Evolutionary conservation across 1,140 invertebrate species (phyloP).

Genomic region (Spodoptera frugiperda): DNA sequence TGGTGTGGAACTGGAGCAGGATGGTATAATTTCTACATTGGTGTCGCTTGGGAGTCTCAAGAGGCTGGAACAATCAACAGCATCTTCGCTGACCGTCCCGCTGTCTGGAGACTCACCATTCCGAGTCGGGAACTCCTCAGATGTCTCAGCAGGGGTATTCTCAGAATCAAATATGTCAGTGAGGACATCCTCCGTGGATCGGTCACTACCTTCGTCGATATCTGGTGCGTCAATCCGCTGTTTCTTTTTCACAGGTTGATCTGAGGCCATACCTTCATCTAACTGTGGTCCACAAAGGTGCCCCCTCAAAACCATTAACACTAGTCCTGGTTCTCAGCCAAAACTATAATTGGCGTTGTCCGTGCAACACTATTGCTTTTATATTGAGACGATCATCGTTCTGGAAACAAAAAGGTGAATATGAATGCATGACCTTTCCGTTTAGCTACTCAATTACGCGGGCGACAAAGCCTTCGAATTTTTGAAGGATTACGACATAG

Average conservation of each 20-base stretch:
- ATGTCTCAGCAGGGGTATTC: constrained; percentile 68
- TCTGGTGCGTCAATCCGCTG: constrained; percentile 88
- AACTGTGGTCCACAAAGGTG: constrained; percentile 65
- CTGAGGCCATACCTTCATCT: constrained; percentile 87
- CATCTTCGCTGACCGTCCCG: constrained; percentile 83
- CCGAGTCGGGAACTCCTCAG: constrained; percentile 72
- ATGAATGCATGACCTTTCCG: constrained; percentile 84
- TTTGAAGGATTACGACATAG: constrained; percentile 43
- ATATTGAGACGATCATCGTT: constrained; percentile 56
- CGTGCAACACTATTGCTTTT: constrained; percentile 42
- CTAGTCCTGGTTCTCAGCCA: constrained; percentile 23
- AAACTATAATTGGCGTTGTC: constrained; percentile 49
- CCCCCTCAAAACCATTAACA: constrained; percentile 73
- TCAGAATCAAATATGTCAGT: constrained; percentile 78
- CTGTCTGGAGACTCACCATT: constrained; percentile 82
- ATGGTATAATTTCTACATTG: constrained; percentile 71
- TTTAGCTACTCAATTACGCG: constrained; percentile 85
- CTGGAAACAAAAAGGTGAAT: constrained; percentile 79
- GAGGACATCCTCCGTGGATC: constrained; percentile 76
- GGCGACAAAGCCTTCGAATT: constrained; percentile 78
- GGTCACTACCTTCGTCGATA: constrained; percentile 86
- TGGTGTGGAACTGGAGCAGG: constrained; percentile 69
- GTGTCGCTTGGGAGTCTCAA: constrained; percentile 69
- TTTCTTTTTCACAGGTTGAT: constrained; percentile 92
- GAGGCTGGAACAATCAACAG: constrained; percentile 80